Conservation (phyloP, 2,888 invertebrate species). For the Nudaria mundana region DNA sequence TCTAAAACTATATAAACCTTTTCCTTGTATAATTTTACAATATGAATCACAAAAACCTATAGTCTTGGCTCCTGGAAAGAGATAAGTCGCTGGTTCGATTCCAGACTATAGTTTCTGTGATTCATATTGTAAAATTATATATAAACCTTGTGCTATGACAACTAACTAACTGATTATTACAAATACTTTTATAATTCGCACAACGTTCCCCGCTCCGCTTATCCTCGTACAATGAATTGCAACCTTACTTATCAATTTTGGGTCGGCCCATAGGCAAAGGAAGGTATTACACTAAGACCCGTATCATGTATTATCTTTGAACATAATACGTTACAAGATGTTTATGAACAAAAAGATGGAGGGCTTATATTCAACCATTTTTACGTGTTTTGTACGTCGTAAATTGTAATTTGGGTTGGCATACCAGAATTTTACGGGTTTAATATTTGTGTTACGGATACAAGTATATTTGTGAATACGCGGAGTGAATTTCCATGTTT, state of each 20-base stretch:
- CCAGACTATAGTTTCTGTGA: too few species aligned
- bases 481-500: too few species aligned
- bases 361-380: constrained; percentile 2
- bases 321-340: constrained; percentile 14
- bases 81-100: too few species aligned
- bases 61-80: too few species aligned
- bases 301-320: constrained; percentile 22
- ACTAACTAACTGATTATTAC: background rate
- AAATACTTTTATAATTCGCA: background rate
- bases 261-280: constrained; percentile 30
- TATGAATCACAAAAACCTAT: too few species aligned
- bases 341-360: constrained; percentile 19
- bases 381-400: constrained; percentile 1
- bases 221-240: background rate
- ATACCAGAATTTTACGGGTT: background rate
- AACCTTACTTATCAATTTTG: constrained; percentile 16
- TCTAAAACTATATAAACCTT: too few species aligned
- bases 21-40: too few species aligned
- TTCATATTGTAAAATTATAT: too few species aligned
- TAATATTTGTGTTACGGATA: background rate
- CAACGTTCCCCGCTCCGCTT: constrained; percentile 16
- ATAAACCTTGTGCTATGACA: too few species aligned
- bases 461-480: too few species aligned
- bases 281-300: constrained; percentile 26
- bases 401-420: constrained; percentile 7